Evolutionary conservation across 2,888 invertebrate species (phyloP).

Genomic region (Helicoverpa assulta): DNA sequence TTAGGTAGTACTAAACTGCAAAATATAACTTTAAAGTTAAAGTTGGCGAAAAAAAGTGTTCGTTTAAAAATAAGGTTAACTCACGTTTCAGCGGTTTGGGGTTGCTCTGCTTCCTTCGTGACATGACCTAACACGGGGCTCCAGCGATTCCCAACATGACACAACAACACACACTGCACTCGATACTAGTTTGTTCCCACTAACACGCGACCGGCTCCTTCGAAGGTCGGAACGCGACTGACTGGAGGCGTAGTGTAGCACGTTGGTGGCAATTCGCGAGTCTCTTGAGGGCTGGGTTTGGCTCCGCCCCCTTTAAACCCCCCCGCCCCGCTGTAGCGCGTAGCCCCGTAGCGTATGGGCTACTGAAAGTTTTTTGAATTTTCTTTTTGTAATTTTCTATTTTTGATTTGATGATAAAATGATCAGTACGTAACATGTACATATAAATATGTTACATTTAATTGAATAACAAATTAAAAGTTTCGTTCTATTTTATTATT

Average conservation of each 20-base stretch:
- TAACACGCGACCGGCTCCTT: conserved; percentile 65
- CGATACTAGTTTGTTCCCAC: conserved; percentile 66
- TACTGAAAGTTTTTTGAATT: conserved; percentile 41
- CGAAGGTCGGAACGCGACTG: conserved; percentile 77
- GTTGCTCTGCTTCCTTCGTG: conserved; percentile 98
- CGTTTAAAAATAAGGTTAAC: conserved; percentile 74
- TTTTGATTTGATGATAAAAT: too few relatives aligned
- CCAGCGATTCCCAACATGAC: conserved; percentile 81
- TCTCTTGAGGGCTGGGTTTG: conserved; percentile 65
- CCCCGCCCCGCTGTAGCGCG: conserved; percentile 65
- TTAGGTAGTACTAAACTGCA: conserved; percentile 20
- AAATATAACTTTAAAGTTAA: background rate
- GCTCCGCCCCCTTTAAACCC: conserved; percentile 74
- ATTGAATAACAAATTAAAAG: too few relatives aligned
- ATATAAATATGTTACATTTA: too few relatives aligned
- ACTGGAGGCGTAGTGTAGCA: conserved; percentile 68
- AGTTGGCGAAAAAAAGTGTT: background rate
- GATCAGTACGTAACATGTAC: too few relatives aligned
- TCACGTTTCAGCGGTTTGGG: conserved; percentile 98
- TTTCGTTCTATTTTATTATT: too few relatives aligned
- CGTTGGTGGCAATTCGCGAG: conserved; percentile 73
- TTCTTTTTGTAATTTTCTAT: conserved; percentile 5
- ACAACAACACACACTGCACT: conserved; percentile 72
- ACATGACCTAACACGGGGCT: conserved; percentile 92
- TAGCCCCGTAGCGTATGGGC: conserved; percentile 63